Evolutionary conservation across 2,113 vertebrate species (phyloP).

Genomic region (Montifringilla adamsi): DNA sequence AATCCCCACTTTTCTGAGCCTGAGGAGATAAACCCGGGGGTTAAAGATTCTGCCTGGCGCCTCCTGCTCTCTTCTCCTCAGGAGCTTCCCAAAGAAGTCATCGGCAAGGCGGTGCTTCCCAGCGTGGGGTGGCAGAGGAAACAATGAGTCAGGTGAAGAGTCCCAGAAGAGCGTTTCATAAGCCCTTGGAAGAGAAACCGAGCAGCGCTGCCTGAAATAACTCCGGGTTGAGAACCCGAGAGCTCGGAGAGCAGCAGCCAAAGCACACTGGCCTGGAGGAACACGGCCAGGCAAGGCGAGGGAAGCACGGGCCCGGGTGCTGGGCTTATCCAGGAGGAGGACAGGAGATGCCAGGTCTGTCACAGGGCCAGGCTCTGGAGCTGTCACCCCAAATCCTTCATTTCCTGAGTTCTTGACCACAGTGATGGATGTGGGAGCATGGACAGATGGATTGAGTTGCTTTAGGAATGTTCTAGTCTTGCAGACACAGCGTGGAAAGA

Average conservation of each 20-base stretch:
- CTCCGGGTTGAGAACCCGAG: slow-evolving; percentile 11
- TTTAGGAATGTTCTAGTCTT: background rate
- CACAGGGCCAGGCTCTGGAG: background rate
- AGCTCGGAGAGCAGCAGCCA: background rate
- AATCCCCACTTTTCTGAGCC: background rate
- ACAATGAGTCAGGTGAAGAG: slow-evolving; percentile 66
- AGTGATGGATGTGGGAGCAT: background rate
- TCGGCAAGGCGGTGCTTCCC: background rate
- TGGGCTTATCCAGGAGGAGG: background rate
- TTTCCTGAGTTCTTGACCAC: background rate
- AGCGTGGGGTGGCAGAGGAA: slow-evolving; percentile 58
- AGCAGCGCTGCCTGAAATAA: slow-evolving; percentile 50
- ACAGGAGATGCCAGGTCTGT: background rate
- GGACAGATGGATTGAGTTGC: background rate
- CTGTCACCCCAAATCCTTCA: background rate
- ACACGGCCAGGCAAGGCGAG: background rate
- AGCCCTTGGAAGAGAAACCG: slow-evolving; percentile 46
- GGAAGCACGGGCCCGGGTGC: background rate
- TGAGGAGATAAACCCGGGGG: background rate
- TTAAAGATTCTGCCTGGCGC: slow-evolving; percentile 8
- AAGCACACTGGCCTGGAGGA: slow-evolving; percentile 38
- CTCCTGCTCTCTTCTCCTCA: slow-evolving; percentile 11
- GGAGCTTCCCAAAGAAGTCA: slow-evolving; percentile 55
- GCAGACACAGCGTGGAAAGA: background rate
- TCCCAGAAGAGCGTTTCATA: slow-evolving; percentile 59